Percentiles rank a stretch among this genome's conserved stretches.
Evolutionary conservation across 2,113 vertebrate species (phyloP).

Genomic region (Gopherus evgoodei): DNA sequence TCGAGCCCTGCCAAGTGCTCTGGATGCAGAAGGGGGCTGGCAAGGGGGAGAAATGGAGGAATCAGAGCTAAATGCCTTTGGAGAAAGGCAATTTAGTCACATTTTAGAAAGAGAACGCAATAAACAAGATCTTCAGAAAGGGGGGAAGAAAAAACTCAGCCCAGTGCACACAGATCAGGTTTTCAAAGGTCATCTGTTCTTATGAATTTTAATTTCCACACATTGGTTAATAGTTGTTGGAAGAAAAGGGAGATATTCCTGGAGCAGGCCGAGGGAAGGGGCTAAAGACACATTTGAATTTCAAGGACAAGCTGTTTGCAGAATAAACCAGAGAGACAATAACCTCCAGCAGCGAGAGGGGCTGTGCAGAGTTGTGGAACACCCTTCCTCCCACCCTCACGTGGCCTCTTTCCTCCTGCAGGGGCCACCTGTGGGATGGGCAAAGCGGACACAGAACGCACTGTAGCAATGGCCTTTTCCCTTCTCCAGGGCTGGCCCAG

Average conservation of each 20-base stretch:
- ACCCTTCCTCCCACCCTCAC: too few relatives aligned
- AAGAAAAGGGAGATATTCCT: constrained; percentile 57
- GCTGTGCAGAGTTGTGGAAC: too few relatives aligned
- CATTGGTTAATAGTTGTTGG: constrained; percentile 67
- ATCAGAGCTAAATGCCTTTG: neutral
- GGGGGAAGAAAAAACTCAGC: neutral
- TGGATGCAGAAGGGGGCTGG: neutral
- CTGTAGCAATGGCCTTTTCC: neutral
- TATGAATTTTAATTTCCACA: constrained; percentile 77
- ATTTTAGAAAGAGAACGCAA: neutral
- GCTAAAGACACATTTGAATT: constrained; percentile 74
- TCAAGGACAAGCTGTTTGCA: constrained; percentile 75
- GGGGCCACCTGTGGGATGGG: neutral
- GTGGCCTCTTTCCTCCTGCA: neutral
- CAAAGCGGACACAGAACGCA: neutral
- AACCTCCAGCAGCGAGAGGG: neutral
- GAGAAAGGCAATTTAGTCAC: neutral
- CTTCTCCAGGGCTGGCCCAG: neutral
- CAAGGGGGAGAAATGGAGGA: neutral
- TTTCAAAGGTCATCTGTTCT: constrained; percentile 73
- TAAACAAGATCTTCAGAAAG: neutral
- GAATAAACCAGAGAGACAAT: constrained; percentile 43
- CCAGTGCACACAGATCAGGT: neutral
- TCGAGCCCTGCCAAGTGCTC: neutral
- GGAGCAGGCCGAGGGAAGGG: constrained; percentile 20